Evolutionary conservation across 2,888 invertebrate genomes (phyloP).

Genomic region (Trissonchulus latispiculum): DNA sequence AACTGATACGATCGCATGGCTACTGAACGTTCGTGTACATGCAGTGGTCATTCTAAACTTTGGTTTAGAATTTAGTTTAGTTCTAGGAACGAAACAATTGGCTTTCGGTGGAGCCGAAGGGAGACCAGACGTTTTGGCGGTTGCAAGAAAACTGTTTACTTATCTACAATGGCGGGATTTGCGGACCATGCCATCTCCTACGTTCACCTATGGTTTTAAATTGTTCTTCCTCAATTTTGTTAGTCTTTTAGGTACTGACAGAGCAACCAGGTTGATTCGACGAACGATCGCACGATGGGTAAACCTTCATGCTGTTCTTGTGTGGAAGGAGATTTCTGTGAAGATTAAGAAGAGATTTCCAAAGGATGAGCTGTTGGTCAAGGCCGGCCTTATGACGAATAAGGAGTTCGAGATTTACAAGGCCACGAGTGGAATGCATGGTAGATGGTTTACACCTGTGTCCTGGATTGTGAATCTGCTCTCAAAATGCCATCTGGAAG

Average conservation of each 20-base stretch:
- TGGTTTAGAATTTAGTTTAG: no score
- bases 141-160: no score
- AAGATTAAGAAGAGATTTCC: conserved; percentile 22
- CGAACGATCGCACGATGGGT: conserved; percentile 17
- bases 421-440: conserved; percentile 2
- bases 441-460: conserved; percentile 12
- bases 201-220: no score
- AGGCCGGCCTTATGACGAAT: neutral
- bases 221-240: no score
- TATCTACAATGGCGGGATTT: no score
- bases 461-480: conserved; percentile 16
- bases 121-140: no score
- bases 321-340: conserved; percentile 23
- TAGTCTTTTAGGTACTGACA: neutral
- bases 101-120: no score
- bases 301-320: conserved; percentile 13
- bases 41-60: no score
- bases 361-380: conserved; percentile 12
- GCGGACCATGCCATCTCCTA: no score
- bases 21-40: no score
- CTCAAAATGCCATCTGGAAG: neutral
- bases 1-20: no score
- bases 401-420: neutral
- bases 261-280: neutral
- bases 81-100: no score